Evolutionary conservation across 1,140 invertebrate genomes (phyloP), one percentile per base, ranked within the genome.

Genomic region (Condylostylus longicornis): DNA sequence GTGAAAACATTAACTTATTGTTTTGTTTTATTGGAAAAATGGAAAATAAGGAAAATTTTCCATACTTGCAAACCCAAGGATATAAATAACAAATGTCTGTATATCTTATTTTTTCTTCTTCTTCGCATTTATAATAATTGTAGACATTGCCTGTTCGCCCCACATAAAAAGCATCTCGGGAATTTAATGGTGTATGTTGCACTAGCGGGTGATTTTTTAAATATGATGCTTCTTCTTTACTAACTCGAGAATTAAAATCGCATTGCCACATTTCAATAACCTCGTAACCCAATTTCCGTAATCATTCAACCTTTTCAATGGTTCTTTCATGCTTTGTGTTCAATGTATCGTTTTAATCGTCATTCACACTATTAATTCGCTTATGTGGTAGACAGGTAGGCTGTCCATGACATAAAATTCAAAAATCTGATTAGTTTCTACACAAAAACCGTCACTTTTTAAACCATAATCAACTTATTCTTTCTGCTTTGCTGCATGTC

Each of bases 11-110:
- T n/a, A n/a, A n/a, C n/a, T n/a, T n/a, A n/a, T n/a, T n/a, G n/a
- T n/a, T n/a, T n/a, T n/a, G n/a, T n/a, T n/a, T n/a, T n/a, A 25
- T 25, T 8, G n/a, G n/a, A n/a, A n/a, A 25, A 25, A 25, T n/a
- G n/a, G 7, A 8, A 25, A n/a, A 8, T 25, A 62, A 20, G 3
- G 60, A 59, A 41, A 50, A 62, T 33, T 46, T 44, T 2, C 44
- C 47, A n/a, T n/a, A n/a, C n/a, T 22, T 51, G 34, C 41, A 43
- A 12, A 53, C 40, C 18, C 40, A 56, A 10, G 53, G 60, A 40
- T 63, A 62, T 2, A 63, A 40, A n/a, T 46, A 53, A 15, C 47
- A 49, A 31, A 62, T 61, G 62, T n/a, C n/a, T n/a, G n/a, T n/a
- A n/a, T n/a, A n/a, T 39, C 42, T 42, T 18, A 61, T 61, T 46